Percentiles rank a stretch among this genome's conserved stretches.
These are phyloP conservation scores for Oreocharis arfaki DNA, from an alignment of 2,113 vertebrate genomes.

Conservation along the genomic window DNA sequence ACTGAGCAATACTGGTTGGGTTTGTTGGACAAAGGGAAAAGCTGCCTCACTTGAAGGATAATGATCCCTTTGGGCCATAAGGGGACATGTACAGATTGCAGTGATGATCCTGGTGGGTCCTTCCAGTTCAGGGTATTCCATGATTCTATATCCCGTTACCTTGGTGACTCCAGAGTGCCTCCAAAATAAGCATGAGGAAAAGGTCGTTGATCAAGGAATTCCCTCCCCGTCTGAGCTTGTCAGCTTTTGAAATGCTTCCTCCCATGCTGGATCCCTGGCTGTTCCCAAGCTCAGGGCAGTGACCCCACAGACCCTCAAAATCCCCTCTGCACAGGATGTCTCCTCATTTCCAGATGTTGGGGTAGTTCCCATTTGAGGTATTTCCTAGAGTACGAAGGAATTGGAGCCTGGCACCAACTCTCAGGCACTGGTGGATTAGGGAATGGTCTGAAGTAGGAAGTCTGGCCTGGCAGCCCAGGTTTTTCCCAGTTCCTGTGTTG, in stretches of 20 bases:
- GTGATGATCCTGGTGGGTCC: not conserved
- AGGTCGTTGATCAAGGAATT: not conserved
- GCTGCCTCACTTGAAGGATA: not conserved
- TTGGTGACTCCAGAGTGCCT: rapidly evolving
- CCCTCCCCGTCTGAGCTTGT: not conserved
- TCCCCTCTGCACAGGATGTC: too few species aligned
- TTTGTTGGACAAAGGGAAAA: not conserved
- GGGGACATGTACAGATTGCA: not conserved
- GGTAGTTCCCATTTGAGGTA: not conserved
- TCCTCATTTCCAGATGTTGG: not conserved
- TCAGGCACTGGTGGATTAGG: not conserved
- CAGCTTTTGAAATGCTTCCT: not conserved
- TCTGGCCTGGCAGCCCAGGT: not conserved
- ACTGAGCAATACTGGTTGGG: not conserved
- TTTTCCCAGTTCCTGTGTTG: not conserved
- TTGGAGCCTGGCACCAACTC: not conserved
- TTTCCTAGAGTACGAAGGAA: not conserved
- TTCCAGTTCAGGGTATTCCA: not conserved
- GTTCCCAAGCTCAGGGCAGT: not conserved
- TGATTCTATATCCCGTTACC: rapidly evolving
- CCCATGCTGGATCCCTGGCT: not conserved
- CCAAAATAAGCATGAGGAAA: not conserved
- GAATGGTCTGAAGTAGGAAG: not conserved
- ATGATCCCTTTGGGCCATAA: not conserved
- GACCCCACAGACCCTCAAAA: not conserved